Conservation (phyloP, 2,113 vertebrate genomes). For the Pluvianellus socialis region DNA sequence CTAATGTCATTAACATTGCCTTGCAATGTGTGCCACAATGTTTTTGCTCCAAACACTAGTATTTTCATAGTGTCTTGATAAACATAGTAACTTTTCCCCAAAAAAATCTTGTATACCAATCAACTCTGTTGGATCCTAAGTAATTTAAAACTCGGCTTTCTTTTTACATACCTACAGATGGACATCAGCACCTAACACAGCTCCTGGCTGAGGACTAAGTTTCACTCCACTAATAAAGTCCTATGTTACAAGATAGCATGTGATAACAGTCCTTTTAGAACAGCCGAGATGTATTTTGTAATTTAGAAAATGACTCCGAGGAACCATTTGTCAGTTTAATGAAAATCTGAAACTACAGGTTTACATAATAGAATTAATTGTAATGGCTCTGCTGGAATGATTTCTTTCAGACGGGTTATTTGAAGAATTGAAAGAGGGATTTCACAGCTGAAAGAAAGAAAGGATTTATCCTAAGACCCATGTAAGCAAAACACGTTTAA, state of each 20-base stretch:
- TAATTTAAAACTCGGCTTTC: not conserved
- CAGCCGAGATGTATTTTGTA: slow-evolving; percentile 2
- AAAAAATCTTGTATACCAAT: not conserved
- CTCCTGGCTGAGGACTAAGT: slow-evolving; percentile 2
- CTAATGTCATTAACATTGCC: not conserved
- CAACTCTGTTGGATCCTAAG: not conserved
- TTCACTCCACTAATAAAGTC: not conserved
- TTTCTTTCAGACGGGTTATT: slow-evolving; percentile 52
- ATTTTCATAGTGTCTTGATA: not conserved
- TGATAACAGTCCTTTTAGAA: slow-evolving; percentile 20
- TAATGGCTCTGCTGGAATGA: slow-evolving; percentile 56
- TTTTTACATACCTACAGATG: not conserved
- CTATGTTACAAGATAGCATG: slow-evolving; percentile 9
- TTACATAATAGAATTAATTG: slow-evolving; percentile 59
- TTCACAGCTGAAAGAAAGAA: slow-evolving; percentile 63
- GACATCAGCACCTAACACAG: not conserved
- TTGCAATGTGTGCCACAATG: not conserved
- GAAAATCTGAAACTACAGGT: slow-evolving; percentile 52
- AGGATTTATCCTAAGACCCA: slow-evolving; percentile 56
- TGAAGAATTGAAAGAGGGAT: slow-evolving; percentile 49
- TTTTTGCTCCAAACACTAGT: not conserved
- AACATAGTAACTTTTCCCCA: not conserved
- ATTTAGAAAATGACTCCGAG: slow-evolving; percentile 56
- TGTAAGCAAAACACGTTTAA: slow-evolving; percentile 49
- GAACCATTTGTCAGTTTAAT: slow-evolving; percentile 32